Base-by-base conservation (phyloP, 2,888 invertebrate species). In the Thyatira batis region DNA sequence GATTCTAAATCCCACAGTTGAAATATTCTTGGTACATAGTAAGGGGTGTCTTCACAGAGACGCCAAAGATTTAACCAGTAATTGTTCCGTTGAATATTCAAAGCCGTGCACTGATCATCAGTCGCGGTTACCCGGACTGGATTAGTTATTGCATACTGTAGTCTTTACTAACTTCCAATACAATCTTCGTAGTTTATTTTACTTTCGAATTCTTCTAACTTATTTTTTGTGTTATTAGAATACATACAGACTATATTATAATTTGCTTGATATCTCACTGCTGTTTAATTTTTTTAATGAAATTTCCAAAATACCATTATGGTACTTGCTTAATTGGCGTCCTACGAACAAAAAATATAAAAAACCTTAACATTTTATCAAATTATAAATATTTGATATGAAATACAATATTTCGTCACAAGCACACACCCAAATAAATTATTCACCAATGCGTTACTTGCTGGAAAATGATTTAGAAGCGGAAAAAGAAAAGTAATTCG, bases 51-150 rank as follows among this genome's bases (percentile, higher is more conserved):
- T 60, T 54, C 52, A 49, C 51, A 63, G 65, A 69, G 72, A 67
- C 69, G 71, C 64, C 52, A 60, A 71, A 68, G 71, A 70, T 74
- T 74, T 71, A 67, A 61, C 63, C 63, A 64, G 70, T 74, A 71
- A 74, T 74, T 74, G 74, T 63, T 57, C 64, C 62, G 63, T 63
- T 74, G 70, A 74, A 74, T 74, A 74, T 74, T 73, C 74, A 74
- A 61, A 69, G 33, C 51, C 57, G 50, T 58, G 67, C 51, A 63
- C 60, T 63, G 63, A 71, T 63, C 61, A 59, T 55, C 53, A 57
- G 63, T 52, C 59, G 55, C 45, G 53, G 58, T 54, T 61, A 55
- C 64, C 60, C 20, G 53, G 52, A 33, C 58, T 63, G 69, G 64
- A 71, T 71, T 66, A 62, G 61, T 54, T 56, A 33, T 55, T 44